Percentiles rank a stretch among this genome's conserved stretches.
Evolutionary conservation across 2,113 vertebrate species (phyloP).

Genomic region (Elanoides forficatus): DNA sequence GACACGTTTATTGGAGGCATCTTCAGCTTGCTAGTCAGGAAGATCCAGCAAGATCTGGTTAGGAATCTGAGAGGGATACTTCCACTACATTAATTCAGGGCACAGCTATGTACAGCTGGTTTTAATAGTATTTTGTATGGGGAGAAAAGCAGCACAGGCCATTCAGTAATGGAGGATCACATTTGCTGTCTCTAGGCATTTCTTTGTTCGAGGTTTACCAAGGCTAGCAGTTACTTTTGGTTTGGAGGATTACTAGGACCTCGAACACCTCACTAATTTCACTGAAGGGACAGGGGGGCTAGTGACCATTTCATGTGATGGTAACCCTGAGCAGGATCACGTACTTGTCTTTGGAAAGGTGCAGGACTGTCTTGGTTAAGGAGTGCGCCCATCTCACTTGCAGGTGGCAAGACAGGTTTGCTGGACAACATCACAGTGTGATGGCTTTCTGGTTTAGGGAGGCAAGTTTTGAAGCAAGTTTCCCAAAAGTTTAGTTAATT

Average conservation of each 20-base stretch:
- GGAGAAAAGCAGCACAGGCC: background rate
- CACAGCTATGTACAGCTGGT: background rate
- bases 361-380: background rate
- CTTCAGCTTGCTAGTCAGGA: background rate
- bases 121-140: background rate
- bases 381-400: background rate
- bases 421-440: background rate
- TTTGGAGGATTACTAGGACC: background rate
- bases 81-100: background rate
- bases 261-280: background rate
- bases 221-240: background rate
- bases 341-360: background rate
- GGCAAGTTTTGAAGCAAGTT: background rate
- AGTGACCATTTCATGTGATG: background rate
- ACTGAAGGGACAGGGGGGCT: background rate
- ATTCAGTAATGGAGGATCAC: background rate
- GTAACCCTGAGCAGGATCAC: fast-evolving
- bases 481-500: background rate
- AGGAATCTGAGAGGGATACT: background rate
- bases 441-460: background rate
- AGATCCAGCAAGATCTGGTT: background rate
- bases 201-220: background rate
- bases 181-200: background rate
- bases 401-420: background rate
- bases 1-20: background rate